These are phyloP conservation scores for Euglossa dilemma DNA, from an alignment of 1,140 invertebrate species.

Conservation along the genomic window DNA sequence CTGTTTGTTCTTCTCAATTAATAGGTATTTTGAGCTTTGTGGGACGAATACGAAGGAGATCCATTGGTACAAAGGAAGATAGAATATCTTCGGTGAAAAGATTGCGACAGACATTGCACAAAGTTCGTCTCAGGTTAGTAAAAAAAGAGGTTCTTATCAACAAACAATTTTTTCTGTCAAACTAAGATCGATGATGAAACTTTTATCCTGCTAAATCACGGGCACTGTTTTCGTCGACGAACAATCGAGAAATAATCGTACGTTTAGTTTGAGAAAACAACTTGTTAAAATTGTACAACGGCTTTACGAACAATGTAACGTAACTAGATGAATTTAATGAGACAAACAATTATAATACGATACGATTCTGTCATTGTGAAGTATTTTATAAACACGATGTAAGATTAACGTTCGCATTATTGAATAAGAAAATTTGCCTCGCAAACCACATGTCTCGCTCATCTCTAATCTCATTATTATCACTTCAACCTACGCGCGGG, in stretches of 20 bases:
- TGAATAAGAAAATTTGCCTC: not conserved
- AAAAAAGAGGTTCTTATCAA: not conserved
- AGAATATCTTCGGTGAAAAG: not conserved
- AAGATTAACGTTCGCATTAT: not conserved
- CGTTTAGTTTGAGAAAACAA: not conserved
- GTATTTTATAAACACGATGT: not conserved
- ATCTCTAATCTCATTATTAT: conserved; percentile 6
- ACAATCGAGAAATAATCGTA: not conserved
- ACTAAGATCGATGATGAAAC: not conserved
- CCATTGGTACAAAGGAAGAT: not conserved
- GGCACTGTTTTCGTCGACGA: not conserved
- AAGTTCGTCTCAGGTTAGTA: not conserved
- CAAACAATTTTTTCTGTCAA: not conserved
- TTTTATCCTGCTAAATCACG: not conserved
- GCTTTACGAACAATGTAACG: not conserved
- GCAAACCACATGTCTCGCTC: not conserved
- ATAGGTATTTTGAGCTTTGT: not conserved
- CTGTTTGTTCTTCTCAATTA: not conserved
- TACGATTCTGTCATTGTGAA: no score
- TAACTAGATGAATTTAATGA: not conserved
- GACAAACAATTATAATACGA: not conserved
- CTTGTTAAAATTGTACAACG: not conserved
- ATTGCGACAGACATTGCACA: not conserved
- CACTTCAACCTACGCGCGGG: not conserved
- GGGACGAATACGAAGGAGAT: no score